phyloP scores from a whole-genome alignment of 2,113 vertebrate genomes.

The Ochotona princeps region DNA sequence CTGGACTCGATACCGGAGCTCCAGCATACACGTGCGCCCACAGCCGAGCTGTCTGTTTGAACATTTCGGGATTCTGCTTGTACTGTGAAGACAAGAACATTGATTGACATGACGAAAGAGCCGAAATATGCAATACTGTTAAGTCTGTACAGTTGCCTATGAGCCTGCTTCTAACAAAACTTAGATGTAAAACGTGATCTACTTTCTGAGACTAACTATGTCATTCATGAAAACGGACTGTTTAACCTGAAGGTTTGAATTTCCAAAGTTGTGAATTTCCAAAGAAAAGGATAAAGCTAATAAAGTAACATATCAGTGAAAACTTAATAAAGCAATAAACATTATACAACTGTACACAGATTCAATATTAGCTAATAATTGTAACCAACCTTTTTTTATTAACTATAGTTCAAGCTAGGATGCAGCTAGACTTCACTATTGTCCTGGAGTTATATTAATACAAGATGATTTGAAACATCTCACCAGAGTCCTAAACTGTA shows the following conservation, averaged over 20 bases:
- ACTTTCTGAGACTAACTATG: neutral
- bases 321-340: conserved; percentile 2
- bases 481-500: neutral
- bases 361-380: conserved; percentile 34
- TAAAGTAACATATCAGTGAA: conserved; percentile 44
- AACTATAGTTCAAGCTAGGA: neutral
- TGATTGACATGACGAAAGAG: conserved; percentile 57
- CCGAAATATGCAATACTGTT: neutral
- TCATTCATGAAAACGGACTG: neutral
- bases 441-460: neutral
- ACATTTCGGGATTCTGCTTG: conserved; percentile 99
- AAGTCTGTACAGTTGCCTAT: conserved; percentile 21
- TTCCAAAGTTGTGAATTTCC: neutral
- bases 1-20: conserved; percentile 96
- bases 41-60: conserved; percentile 98
- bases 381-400: neutral
- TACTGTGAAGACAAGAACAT: conserved; percentile 88
- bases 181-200: conserved; percentile 14
- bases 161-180: conserved; percentile 29
- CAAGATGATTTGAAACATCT: neutral
- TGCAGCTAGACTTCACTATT: neutral
- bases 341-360: conserved; percentile 9
- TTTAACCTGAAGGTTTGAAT: conserved; percentile 18
- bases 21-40: conserved; percentile 98
- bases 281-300: conserved; percentile 16